Evolutionary conservation across 2,797 vertebrate genomes (phyloP).

Genomic region (Vipera latastei): DNA sequence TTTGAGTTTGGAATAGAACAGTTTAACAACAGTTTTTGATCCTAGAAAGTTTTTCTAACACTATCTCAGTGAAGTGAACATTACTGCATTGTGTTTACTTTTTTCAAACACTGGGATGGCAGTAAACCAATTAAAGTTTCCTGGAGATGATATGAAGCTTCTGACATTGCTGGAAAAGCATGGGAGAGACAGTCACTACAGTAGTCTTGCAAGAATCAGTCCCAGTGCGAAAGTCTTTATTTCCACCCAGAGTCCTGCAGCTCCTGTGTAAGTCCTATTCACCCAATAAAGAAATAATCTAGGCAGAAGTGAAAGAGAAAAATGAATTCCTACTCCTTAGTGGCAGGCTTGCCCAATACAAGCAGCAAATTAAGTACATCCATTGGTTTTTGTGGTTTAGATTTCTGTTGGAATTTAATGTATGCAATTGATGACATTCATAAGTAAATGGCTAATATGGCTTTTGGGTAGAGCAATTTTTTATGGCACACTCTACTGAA

Average conservation of each 20-base stretch:
- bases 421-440: constrained; percentile 92
- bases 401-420: constrained; percentile 96
- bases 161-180: neutral
- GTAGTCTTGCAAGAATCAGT: neutral
- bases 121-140: neutral
- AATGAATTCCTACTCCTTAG: neutral
- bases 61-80: neutral
- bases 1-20: neutral
- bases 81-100: neutral
- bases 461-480: neutral
- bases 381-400: constrained; percentile 65
- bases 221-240: neutral
- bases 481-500: neutral
- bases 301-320: neutral
- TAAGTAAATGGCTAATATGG: neutral
- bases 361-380: neutral
- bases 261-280: neutral
- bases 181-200: neutral
- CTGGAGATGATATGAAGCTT: neutral
- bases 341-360: neutral
- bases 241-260: neutral
- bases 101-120: neutral
- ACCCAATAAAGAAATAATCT: neutral
- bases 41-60: neutral
- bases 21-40: neutral